Conservation (phyloP, 2,888 invertebrate species). For the Altica lythri region DNA sequence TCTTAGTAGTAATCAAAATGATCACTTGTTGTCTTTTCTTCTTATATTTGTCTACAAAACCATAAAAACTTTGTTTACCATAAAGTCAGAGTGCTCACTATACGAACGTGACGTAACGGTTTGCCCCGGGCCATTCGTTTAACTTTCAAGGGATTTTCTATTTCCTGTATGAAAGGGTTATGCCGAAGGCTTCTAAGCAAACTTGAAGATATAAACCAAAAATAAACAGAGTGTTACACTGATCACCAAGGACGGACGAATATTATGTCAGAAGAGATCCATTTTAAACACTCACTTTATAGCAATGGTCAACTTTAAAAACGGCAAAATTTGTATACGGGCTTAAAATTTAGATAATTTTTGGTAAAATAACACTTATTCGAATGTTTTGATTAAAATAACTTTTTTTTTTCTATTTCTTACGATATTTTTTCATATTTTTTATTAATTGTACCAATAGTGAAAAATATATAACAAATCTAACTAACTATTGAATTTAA, state of each 20-base stretch:
- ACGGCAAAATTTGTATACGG: too few species aligned
- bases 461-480: too few species aligned
- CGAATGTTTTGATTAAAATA: too few species aligned
- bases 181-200: slow-evolving; percentile 4
- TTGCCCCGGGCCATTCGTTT: slow-evolving; percentile 27
- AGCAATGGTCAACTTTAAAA: too few species aligned
- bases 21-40: slow-evolving; percentile 8
- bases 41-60: slow-evolving; percentile 12
- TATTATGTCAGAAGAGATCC: neutral
- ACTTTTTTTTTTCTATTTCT: too few species aligned
- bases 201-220: slow-evolving; percentile 13
- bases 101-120: slow-evolving; percentile 14
- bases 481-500: too few species aligned
- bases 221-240: slow-evolving; percentile 10
- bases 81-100: slow-evolving; percentile 1
- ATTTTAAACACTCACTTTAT: too few species aligned
- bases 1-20: slow-evolving; percentile 15
- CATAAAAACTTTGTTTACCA: slow-evolving; percentile 19
- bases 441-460: too few species aligned
- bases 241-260: neutral
- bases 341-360: too few species aligned
- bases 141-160: slow-evolving; percentile 23
- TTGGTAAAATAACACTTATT: too few species aligned
- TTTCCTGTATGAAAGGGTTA: slow-evolving; percentile 26
- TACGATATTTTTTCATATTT: too few species aligned